These are phyloP conservation scores for Beris morrisii DNA, from an alignment of 2,888 invertebrate genomes.

Conservation along the genomic window DNA sequence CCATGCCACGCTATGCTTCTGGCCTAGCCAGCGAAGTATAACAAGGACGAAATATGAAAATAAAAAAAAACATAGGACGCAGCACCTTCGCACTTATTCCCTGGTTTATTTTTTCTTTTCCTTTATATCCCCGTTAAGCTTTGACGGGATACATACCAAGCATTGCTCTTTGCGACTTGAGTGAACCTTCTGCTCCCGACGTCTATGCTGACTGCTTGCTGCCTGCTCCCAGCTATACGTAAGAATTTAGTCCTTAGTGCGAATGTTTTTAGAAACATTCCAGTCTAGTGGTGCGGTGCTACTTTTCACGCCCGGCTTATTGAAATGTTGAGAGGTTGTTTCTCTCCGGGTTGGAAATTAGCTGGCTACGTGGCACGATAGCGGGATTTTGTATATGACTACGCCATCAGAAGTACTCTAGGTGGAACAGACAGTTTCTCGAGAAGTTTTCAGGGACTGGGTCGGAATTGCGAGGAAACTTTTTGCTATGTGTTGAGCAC, in stretches of 20 bases:
- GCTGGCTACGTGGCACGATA: neutral
- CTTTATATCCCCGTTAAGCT: conserved; percentile 5
- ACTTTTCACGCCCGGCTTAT: conserved; percentile 18
- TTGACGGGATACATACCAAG: conserved; percentile 3
- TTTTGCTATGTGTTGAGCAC: conserved; percentile 9
- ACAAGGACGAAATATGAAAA: conserved; percentile 13
- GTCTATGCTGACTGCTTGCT: neutral
- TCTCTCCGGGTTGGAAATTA: conserved; percentile 12
- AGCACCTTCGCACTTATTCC: conserved; percentile 8
- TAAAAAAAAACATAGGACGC: conserved; percentile 4
- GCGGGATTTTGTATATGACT: no score
- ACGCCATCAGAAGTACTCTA: no score
- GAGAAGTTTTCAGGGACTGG: no score
- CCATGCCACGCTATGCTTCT: conserved; percentile 6
- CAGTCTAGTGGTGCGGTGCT: conserved; percentile 5
- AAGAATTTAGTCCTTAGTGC: conserved; percentile 8
- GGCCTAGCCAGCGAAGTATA: conserved; percentile 12
- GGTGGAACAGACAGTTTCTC: no score
- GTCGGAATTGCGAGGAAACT: no score
- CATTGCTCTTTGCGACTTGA: neutral
- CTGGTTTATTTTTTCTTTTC: neutral
- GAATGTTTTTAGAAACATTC: conserved; percentile 14
- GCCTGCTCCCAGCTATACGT: conserved; percentile 2
- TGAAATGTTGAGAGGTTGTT: conserved; percentile 18
- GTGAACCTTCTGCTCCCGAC: conserved; percentile 4